Percentiles rank a stretch among this genome's conserved stretches.
These are phyloP conservation scores for Agapornis canus DNA, from an alignment of 2,797 vertebrate species.

Conservation along the genomic window DNA sequence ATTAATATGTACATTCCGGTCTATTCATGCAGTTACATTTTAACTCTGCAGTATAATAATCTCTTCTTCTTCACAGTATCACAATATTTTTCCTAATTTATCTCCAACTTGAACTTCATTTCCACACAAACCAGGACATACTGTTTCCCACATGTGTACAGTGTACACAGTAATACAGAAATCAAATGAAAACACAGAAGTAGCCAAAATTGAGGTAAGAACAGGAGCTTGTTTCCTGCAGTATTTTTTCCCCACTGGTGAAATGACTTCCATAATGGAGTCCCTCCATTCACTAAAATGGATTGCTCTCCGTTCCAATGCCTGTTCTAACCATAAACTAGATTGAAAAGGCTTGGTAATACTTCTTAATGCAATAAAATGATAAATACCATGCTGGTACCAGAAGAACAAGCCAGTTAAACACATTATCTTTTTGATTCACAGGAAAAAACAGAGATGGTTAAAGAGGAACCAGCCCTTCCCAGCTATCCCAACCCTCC, in stretches of 20 bases:
- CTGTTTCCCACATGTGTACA: not conserved
- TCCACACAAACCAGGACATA: not conserved
- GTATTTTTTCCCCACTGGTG: not conserved
- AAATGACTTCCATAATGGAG: not conserved
- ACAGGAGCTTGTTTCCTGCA: not conserved
- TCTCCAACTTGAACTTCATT: not conserved
- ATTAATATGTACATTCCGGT: not conserved
- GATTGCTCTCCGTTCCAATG: not conserved
- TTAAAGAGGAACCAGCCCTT: not conserved
- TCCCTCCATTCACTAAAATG: not conserved
- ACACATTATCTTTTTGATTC: not conserved
- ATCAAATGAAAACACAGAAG: not conserved
- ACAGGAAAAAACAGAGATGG: not conserved
- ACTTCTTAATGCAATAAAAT: not conserved
- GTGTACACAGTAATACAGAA: not conserved
- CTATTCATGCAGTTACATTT: not conserved
- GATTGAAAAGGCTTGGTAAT: not conserved
- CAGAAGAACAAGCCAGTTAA: constrained; percentile 39
- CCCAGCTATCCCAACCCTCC: not conserved
- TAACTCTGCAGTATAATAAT: constrained; percentile 9
- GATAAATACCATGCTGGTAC: constrained; percentile 8
- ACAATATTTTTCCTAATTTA: constrained; percentile 33
- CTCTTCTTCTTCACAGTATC: constrained; percentile 11
- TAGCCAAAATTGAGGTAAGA: not conserved
- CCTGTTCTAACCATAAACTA: not conserved